phyloP scores from a whole-genome alignment of 2,797 vertebrate species.

The Lophotriccus pileatus region DNA sequence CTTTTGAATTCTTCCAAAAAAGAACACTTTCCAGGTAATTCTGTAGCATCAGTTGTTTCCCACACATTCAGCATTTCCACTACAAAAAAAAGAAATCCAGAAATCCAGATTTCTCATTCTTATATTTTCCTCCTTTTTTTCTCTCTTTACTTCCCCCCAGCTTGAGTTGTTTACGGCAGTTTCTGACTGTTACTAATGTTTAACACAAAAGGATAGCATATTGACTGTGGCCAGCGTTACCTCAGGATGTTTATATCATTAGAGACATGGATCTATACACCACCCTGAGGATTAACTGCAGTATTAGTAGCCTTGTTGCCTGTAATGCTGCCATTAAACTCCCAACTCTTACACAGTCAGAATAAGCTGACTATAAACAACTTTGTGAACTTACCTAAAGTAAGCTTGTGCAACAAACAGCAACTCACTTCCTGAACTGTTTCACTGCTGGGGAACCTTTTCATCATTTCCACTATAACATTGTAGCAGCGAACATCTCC shows the following conservation, averaged over 20 bases:
- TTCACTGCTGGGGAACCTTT: conserved; percentile 81
- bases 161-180: not conserved
- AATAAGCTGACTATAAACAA: not conserved
- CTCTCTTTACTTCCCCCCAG: accelerated
- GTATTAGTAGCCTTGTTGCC: not conserved
- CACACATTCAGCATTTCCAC: not conserved
- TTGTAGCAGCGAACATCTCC: conserved; percentile 91
- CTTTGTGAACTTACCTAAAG: conserved; percentile 81
- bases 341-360: not conserved
- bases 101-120: not conserved
- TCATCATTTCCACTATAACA: conserved; percentile 81
- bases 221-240: not conserved
- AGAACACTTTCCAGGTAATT: not conserved
- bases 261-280: not conserved
- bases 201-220: not conserved
- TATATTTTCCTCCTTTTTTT: not conserved
- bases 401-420: conserved; percentile 86
- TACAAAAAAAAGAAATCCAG: not conserved
- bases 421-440: conserved; percentile 89
- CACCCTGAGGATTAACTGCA: not conserved
- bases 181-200: not conserved
- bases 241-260: not conserved
- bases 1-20: too few species aligned
- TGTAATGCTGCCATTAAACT: not conserved
- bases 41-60: not conserved